Percentiles rank a stretch among this genome's conserved stretches.
These are phyloP conservation scores for Selene dorsalis DNA, from an alignment of 2,797 vertebrate genomes.

Conservation along the genomic window DNA sequence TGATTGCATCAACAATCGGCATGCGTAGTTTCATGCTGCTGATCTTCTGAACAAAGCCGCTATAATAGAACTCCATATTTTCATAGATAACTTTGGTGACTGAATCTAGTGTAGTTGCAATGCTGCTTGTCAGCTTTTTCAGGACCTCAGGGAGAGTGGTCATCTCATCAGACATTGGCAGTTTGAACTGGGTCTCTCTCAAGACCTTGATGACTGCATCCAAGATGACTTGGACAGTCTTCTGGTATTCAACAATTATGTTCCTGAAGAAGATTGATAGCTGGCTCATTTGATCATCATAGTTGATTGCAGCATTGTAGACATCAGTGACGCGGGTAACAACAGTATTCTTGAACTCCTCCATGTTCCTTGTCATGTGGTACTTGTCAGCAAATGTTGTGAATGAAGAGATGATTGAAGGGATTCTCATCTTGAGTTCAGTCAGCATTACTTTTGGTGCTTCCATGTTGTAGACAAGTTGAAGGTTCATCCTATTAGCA, in stretches of 20 bases:
- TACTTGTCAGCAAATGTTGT: slow-evolving; percentile 80
- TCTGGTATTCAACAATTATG: slow-evolving; percentile 69
- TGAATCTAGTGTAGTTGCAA: slow-evolving; percentile 65
- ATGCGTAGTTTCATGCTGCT: slow-evolving; percentile 80
- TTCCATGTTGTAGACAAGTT: slow-evolving; percentile 86
- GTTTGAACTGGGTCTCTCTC: slow-evolving; percentile 83
- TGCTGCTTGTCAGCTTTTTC: slow-evolving; percentile 67
- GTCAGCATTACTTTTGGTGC: slow-evolving; percentile 78
- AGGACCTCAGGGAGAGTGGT: slow-evolving; percentile 84
- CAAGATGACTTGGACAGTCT: slow-evolving; percentile 71
- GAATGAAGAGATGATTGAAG: slow-evolving; percentile 76
- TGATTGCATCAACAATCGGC: slow-evolving; percentile 76
- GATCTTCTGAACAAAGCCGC: slow-evolving; percentile 79
- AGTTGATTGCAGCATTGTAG: slow-evolving; percentile 69
- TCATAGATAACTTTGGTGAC: slow-evolving; percentile 66
- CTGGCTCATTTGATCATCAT: slow-evolving; percentile 78
- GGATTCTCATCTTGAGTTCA: slow-evolving; percentile 82
- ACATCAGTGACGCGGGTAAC: slow-evolving; percentile 71
- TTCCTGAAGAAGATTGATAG: slow-evolving; percentile 80
- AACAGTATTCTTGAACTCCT: slow-evolving; percentile 78
- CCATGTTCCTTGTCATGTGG: slow-evolving; percentile 80
- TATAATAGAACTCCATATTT: slow-evolving; percentile 73
- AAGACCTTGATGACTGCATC: slow-evolving; percentile 83
- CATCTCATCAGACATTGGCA: slow-evolving; percentile 81
- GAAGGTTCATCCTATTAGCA: slow-evolving; percentile 77